A percentile compares a stretch with the other conserved stretches of the same genome.
Conservation (phyloP, 92 coral and sea anemone genomes). For the Galaxea fascicularis region DNA sequence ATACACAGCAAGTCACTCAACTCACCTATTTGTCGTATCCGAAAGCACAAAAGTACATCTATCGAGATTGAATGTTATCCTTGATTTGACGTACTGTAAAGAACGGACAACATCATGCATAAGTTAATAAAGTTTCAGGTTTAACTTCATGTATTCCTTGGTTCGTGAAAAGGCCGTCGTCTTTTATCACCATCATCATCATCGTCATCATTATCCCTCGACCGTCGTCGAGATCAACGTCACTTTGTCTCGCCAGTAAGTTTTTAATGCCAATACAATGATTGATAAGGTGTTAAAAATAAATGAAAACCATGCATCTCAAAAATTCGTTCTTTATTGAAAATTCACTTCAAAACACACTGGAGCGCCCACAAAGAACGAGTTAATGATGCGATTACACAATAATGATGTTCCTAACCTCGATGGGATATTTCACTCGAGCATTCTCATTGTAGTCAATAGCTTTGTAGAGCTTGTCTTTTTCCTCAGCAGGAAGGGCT, state of each 20-base stretch:
- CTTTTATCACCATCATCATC: too few species aligned
- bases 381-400: not conserved
- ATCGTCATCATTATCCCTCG: too few species aligned
- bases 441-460: constrained; percentile 90
- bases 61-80: constrained; percentile 70
- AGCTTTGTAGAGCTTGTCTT: constrained; percentile 89
- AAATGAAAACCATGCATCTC: too few species aligned
- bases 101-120: not conserved
- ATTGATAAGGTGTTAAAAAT: too few species aligned
- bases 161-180: too few species aligned
- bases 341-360: not conserved
- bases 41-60: constrained; percentile 53
- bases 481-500: constrained; percentile 84
- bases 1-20: not conserved
- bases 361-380: not conserved
- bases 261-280: not conserved
- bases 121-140: not conserved
- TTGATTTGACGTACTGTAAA: constrained; percentile 61
- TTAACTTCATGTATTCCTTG: too few species aligned
- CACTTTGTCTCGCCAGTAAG: not conserved
- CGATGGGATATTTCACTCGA: constrained; percentile 80
- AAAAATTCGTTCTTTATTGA: too few species aligned
- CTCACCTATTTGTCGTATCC: constrained; percentile 63
- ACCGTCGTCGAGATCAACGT: too few species aligned
- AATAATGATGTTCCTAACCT: constrained; percentile 55